Evolutionary conservation across 2,888 invertebrate species (phyloP).

Genomic region (Polietes domitor): DNA sequence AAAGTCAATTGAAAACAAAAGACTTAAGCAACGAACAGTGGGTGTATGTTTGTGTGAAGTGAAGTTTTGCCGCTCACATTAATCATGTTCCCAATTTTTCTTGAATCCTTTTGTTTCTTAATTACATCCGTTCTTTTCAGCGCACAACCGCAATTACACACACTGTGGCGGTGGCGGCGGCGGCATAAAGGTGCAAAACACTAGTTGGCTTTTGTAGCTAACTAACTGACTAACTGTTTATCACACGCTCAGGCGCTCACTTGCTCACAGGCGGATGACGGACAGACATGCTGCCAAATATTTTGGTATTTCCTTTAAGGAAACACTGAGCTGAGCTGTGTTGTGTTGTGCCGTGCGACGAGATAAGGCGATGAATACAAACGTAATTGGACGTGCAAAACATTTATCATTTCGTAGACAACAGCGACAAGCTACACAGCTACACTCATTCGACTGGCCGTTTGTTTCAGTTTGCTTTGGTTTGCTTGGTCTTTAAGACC

Average conservation of each 20-base stretch:
- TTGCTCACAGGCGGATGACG: not conserved
- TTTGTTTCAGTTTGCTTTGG: constrained; percentile 14
- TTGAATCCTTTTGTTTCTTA: constrained; percentile 39
- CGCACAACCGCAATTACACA: not conserved
- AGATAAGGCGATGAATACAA: constrained; percentile 28
- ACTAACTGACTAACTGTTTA: constrained; percentile 16
- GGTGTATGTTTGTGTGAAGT: not conserved
- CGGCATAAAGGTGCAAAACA: constrained; percentile 22
- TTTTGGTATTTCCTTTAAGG: constrained; percentile 47
- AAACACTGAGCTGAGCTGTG: constrained; percentile 35
- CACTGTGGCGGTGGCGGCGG: not conserved
- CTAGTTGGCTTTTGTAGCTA: not conserved
- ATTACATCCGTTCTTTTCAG: constrained; percentile 31
- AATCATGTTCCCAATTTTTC: constrained; percentile 23
- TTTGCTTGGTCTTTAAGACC: not conserved
- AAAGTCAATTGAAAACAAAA: constrained; percentile 49
- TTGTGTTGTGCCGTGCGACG: too few relatives aligned
- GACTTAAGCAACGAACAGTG: constrained; percentile 48
- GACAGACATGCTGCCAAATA: constrained; percentile 26
- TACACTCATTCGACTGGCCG: constrained; percentile 17
- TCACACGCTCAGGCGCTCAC: not conserved
- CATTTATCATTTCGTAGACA: constrained; percentile 56
- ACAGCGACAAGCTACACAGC: not conserved
- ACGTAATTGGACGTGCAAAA: constrained; percentile 50
- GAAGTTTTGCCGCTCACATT: not conserved